These are phyloP conservation scores for Acanthurus tractus DNA, from an alignment of 2,797 vertebrate genomes.

Conservation along the genomic window DNA sequence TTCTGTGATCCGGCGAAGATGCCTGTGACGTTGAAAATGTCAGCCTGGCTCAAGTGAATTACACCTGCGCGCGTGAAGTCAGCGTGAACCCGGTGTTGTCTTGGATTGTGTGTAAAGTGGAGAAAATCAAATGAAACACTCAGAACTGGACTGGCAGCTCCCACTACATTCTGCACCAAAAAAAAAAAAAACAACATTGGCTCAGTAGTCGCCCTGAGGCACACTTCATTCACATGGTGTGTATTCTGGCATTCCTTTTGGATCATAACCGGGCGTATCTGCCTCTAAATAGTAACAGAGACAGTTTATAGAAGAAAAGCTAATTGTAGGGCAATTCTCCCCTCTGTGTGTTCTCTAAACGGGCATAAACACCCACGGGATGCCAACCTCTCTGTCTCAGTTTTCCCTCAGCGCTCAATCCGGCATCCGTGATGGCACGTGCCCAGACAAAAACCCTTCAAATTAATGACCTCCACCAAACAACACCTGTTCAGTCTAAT, in stretches of 20 bases:
- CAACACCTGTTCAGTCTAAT: slow-evolving; percentile 84
- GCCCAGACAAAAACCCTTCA: slow-evolving; percentile 59
- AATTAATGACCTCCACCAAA: slow-evolving; percentile 78
- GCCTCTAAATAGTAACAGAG: slow-evolving; percentile 56
- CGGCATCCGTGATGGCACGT: slow-evolving; percentile 47
- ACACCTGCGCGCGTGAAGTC: slow-evolving; percentile 33
- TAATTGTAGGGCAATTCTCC: slow-evolving; percentile 40
- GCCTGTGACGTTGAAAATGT: slow-evolving; percentile 53
- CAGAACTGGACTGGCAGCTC: slow-evolving; percentile 42
- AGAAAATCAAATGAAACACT: slow-evolving; percentile 46
- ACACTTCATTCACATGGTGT: slow-evolving; percentile 59
- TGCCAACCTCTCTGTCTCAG: slow-evolving; percentile 49
- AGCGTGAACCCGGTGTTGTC: slow-evolving; percentile 20
- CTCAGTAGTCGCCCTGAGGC: slow-evolving; percentile 51
- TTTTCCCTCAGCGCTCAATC: slow-evolving; percentile 46
- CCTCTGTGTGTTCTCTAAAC: slow-evolving; percentile 45
- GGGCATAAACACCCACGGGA: slow-evolving; percentile 30
- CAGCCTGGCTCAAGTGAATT: slow-evolving; percentile 49
- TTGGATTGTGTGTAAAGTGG: slow-evolving; percentile 43
- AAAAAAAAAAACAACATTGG: slow-evolving; percentile 30
- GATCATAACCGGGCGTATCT: slow-evolving; percentile 46
- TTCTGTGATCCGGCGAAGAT: slow-evolving; percentile 43
- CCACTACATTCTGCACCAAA: slow-evolving; percentile 24
- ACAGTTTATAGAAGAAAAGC: slow-evolving; percentile 32
- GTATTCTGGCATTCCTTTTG: slow-evolving; percentile 59